Base-by-base conservation (phyloP, 1,140 invertebrate species). In the Ditylenchus dipsaci region DNA sequence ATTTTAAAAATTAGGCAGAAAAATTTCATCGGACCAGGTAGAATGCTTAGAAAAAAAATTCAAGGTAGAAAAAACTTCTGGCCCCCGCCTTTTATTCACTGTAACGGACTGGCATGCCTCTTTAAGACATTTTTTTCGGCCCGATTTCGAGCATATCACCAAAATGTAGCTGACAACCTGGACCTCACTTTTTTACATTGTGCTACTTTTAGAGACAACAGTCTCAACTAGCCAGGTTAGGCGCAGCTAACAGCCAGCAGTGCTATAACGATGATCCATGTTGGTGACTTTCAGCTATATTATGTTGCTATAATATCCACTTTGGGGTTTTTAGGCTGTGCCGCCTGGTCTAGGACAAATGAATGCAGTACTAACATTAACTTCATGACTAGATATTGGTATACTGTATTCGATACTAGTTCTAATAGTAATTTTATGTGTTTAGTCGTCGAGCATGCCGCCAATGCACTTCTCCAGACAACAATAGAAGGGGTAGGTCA, bases 251-350 rank as follows among this genome's bases (percentile, higher is more conserved):
- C 7, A 67, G 64, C 27, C 19, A 26, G 5, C 29, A 66, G 26
- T 75, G 73, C 27, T 71, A 49, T 43, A 76, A 76, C 43, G 74
- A 75, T 27, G 71, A 76, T 76, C 74, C 74, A 13, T 76, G 33
- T 38, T 5, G 3, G 33, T 38, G n/a, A 5, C 33, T 38, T 38
- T 38, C 11, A 5, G 3, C 11, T 11, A 38, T 11, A 5, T 38
- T 11, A 5, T 38, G 3, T 38, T 11, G 11, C 33, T 38, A 5
- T 38, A 5, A 11, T 38, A 38, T 38, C 33, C 11, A 11, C 11
- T 5, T 5, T 38, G 33, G 33, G 33, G 33, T 38, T 38, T n/a
- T n/a, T 38, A 38, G 33, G 74, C 57, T 76, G 74, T 59, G 15
- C 42, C 11, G 66, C 74, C 9, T 76, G 74, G 74, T 57, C 75